Evolutionary conservation across 2,797 vertebrate species (phyloP).

Genomic region (Hozukius guyotensis): DNA sequence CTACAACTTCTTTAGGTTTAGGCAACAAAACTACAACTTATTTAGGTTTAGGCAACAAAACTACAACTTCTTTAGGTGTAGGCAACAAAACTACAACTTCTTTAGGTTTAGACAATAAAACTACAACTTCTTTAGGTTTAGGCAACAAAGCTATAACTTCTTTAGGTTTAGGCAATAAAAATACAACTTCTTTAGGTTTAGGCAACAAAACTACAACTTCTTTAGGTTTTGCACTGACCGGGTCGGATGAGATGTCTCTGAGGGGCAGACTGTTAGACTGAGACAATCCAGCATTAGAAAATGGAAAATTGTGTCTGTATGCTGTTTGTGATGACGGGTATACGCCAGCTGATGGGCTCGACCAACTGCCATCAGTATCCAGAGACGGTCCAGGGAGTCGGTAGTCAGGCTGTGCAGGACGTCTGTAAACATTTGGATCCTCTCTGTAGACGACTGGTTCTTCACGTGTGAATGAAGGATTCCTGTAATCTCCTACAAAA

Average conservation of each 20-base stretch:
- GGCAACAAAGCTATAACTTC: no score
- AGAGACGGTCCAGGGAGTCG: neutral
- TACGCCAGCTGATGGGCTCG: neutral
- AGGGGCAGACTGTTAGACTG: neutral
- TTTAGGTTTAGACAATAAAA: no score
- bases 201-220: no score
- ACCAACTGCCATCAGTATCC: neutral
- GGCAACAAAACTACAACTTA: accelerated
- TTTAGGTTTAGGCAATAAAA: no score
- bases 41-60: no score
- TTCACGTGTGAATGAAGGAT: constrained; percentile 2
- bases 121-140: no score
- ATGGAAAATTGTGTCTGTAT: neutral
- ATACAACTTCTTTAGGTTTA: no score
- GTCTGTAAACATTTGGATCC: neutral
- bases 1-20: no score
- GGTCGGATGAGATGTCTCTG: neutral
- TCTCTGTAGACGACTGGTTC: neutral
- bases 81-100: no score
- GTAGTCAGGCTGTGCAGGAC: neutral
- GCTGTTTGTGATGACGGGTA: neutral
- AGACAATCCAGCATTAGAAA: neutral
- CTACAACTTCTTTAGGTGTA: no score
- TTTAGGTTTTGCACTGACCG: constrained; percentile 7
- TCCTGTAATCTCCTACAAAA: neutral